phyloP scores from a whole-genome alignment of 2,888 invertebrate genomes.

The Crioceris asparagi region DNA sequence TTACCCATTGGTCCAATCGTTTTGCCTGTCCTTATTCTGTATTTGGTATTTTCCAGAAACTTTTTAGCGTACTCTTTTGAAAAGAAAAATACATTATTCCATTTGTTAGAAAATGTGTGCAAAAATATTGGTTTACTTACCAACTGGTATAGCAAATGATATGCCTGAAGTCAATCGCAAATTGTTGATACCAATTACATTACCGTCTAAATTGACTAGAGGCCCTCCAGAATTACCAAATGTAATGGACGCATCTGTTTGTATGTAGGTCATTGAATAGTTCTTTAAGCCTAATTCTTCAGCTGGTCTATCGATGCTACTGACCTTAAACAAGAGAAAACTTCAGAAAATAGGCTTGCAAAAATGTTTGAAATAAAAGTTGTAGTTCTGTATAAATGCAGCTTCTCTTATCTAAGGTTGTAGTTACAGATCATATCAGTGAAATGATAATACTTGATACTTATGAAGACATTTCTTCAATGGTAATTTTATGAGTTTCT shows the following conservation, averaged over 20 bases:
- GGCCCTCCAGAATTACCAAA: conserved; percentile 96
- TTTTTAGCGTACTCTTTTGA: conserved; percentile 65
- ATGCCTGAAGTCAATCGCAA: conserved; percentile 89
- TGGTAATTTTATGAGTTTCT: no score
- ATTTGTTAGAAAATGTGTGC: background rate
- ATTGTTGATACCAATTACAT: conserved; percentile 87
- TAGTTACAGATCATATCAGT: no score
- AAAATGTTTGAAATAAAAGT: no score
- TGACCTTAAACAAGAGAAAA: conserved; percentile 30
- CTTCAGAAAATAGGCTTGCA: no score
- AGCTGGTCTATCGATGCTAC: conserved; percentile 51
- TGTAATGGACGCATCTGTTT: conserved; percentile 91
- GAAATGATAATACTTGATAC: no score
- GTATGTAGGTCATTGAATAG: conserved; percentile 69
- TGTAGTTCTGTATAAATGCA: no score
- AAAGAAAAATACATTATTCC: conserved; percentile 2
- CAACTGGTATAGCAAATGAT: conserved; percentile 86
- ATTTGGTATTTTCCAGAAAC: conserved; percentile 47
- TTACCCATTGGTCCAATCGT: conserved; percentile 56
- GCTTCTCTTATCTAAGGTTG: no score
- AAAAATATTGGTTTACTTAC: conserved; percentile 23
- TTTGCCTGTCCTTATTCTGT: conserved; percentile 5
- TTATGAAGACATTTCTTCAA: no score
- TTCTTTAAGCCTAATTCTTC: conserved; percentile 57
- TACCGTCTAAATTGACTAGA: conserved; percentile 83